A percentile compares a stretch with the other conserved stretches of the same genome.
phyloP scores from a whole-genome alignment of 2,797 vertebrate genomes.

The Delichon dasypus region DNA sequence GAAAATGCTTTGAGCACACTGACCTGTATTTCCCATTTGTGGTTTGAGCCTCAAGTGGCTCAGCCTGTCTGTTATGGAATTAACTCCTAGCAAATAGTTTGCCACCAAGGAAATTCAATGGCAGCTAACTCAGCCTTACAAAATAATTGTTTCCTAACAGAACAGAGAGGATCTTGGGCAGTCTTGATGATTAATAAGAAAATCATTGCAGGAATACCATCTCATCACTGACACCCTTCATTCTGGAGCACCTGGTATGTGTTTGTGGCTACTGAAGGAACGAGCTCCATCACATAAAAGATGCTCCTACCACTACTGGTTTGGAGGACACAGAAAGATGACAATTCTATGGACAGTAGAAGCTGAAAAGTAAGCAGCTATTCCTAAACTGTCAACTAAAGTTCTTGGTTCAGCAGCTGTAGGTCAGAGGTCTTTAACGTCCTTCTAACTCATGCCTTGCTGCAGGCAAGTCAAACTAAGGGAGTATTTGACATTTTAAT shows the following conservation, averaged over 20 bases:
- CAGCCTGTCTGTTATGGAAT: slow-evolving; percentile 30
- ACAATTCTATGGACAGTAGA: background rate
- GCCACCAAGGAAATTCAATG: slow-evolving; percentile 16
- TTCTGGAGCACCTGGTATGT: background rate
- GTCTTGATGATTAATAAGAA: background rate
- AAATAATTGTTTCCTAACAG: slow-evolving; percentile 6
- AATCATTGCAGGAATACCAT: background rate
- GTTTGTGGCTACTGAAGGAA: background rate
- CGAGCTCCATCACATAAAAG: background rate
- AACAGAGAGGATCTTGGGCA: background rate
- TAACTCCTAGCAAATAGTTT: slow-evolving; percentile 9
- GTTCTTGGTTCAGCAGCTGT: background rate
- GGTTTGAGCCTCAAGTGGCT: slow-evolving; percentile 25
- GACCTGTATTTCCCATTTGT: slow-evolving; percentile 49
- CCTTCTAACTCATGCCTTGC: background rate
- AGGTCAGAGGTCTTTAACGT: background rate
- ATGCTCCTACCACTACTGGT: background rate
- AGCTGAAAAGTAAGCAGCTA: background rate
- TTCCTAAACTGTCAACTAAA: background rate
- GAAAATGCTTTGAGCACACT: slow-evolving; percentile 27
- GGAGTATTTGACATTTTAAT: background rate
- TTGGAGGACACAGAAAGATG: background rate
- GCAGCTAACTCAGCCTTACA: background rate
- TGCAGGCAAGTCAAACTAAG: background rate
- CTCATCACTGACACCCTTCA: background rate